Percentiles rank a stretch among this genome's conserved stretches.
phyloP scores from a whole-genome alignment of 1,140 invertebrate species.

The Drosophila lini region DNA sequence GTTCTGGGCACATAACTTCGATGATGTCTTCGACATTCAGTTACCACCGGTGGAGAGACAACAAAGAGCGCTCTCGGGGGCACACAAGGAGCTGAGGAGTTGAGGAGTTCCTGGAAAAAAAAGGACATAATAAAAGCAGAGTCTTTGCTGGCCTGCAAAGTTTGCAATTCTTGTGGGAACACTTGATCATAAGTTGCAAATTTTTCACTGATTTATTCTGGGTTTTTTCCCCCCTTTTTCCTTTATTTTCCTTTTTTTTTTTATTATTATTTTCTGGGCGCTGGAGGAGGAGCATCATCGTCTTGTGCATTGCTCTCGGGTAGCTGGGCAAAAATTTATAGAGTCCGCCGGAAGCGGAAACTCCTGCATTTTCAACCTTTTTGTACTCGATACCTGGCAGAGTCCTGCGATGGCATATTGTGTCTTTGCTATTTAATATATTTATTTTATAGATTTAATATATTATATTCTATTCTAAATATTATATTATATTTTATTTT shows the following conservation, averaged over 20 bases:
- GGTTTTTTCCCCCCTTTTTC: neutral
- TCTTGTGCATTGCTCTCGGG: constrained; percentile 44
- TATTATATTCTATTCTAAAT: too few species aligned
- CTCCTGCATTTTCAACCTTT: constrained; percentile 8
- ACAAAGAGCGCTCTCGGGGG: constrained; percentile 54
- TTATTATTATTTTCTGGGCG: neutral
- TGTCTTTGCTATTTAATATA: neutral
- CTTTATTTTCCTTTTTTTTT: neutral
- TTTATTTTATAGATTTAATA: neutral
- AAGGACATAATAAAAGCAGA: constrained; percentile 9
- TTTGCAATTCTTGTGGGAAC: constrained; percentile 82
- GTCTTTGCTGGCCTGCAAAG: constrained; percentile 52
- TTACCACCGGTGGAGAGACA: constrained; percentile 34
- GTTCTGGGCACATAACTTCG: constrained; percentile 72
- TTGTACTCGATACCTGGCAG: constrained; percentile 7
- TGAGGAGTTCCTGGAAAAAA: neutral
- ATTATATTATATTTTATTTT: too few species aligned
- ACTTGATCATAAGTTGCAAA: constrained; percentile 81
- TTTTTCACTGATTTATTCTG: constrained; percentile 78
- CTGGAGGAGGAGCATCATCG: constrained; percentile 11
- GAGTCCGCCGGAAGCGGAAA: constrained; percentile 47
- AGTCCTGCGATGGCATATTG: neutral
- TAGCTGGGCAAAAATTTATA: constrained; percentile 58
- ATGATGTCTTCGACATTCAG: constrained; percentile 76
- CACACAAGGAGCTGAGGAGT: neutral